Conservation (phyloP, 2,888 invertebrate genomes). For the Eupeodes latifasciatus region DNA sequence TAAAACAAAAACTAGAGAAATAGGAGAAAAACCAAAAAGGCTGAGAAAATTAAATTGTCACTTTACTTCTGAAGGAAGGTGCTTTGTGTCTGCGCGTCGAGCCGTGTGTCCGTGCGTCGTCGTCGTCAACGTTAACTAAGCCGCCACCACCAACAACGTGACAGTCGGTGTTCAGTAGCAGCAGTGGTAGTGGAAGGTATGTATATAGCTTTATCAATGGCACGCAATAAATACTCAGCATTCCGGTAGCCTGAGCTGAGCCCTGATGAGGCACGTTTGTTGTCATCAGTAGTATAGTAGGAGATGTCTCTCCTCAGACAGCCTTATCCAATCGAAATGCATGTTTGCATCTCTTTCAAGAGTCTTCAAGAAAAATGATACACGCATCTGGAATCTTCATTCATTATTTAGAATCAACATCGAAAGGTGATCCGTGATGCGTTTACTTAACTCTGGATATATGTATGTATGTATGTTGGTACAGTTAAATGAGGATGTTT, state of each 20-base stretch:
- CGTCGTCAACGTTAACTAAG: not conserved
- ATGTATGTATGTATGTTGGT: too few relatives aligned
- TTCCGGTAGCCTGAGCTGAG: slow-evolving; percentile 49
- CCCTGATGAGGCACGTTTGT: slow-evolving; percentile 28
- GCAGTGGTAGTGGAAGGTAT: not conserved
- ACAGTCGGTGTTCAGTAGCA: too few relatives aligned
- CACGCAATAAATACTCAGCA: slow-evolving; percentile 46
- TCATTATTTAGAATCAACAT: slow-evolving; percentile 25
- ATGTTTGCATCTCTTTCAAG: slow-evolving; percentile 70
- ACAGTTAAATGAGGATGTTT: slow-evolving; percentile 66
- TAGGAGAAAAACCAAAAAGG: not conserved
- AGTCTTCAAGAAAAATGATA: slow-evolving; percentile 57
- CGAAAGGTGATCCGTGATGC: slow-evolving; percentile 64
- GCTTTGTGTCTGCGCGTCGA: not conserved
- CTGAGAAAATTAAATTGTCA: slow-evolving; percentile 56
- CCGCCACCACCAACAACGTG: not conserved
- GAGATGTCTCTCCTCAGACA: slow-evolving; percentile 40
- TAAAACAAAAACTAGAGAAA: not conserved
- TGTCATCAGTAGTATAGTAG: not conserved
- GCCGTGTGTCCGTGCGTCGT: not conserved
- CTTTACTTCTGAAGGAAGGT: slow-evolving; percentile 61
- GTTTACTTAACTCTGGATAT: slow-evolving; percentile 46
- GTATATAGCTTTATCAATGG: not conserved
- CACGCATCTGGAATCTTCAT: slow-evolving; percentile 45
- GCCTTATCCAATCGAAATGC: slow-evolving; percentile 71